Base-by-base conservation (phyloP, 2,888 invertebrate genomes). In the Agrochola lychnidis region DNA sequence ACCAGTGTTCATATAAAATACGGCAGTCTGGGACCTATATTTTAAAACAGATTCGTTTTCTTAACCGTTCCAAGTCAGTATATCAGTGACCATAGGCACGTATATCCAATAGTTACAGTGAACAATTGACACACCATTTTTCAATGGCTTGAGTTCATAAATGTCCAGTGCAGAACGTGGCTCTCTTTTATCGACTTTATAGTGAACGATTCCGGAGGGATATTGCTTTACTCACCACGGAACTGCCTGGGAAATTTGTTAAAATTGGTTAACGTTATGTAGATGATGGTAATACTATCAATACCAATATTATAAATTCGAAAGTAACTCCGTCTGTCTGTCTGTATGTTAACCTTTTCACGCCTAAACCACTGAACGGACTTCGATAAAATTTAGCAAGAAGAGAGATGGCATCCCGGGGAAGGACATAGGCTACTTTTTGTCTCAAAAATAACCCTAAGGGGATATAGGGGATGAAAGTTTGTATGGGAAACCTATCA, bases 71-170 rank as follows among this genome's bases (percentile, higher is more conserved):
- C 48, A 64, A 64, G 53, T 59, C 59, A 59, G 22, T 69, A 73
- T 70, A 78, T 69, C 30, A 78, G 56, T 30, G 36, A 63, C 79
- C 45, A 70, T 62, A 83, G 40, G 42, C 83, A 72, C 78, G 72
- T 83, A 78, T 66, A 76, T 62, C 78, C 78, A 82, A 78, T 72
- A 83, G 73, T 70, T 72, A 79, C 64, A 83, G 66, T 67, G 84
- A 84, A 76, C 81, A 82, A 83, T 79, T 82, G 81, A 79, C 74
- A 80, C 82, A 66, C 53, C 76, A 82, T 84, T 82, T 82, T 82
- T 82, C 84, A 82, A 61, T 82, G 63, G 82, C 84, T 84, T 84
- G 74, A 76, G 82, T 75, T 82, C 82, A 82, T 82, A 82, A 82
- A 82, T 80, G 82, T 82, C 82, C 81, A 57, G 69, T 40, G 61